Evolutionary conservation across 2,888 invertebrate species (phyloP).

Genomic region (Antitype chi): DNA sequence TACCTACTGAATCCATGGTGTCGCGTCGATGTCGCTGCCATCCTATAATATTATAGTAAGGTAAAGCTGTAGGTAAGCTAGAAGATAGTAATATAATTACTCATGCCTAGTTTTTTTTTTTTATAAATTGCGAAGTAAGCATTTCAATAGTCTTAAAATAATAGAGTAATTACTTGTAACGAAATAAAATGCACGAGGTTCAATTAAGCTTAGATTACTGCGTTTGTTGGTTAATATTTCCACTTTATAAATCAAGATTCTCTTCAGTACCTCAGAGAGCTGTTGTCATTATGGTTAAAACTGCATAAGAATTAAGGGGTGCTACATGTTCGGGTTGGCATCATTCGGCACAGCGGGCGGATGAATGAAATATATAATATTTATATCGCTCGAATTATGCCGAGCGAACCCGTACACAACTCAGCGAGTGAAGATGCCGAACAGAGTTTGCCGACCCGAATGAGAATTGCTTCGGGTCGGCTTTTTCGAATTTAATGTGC

Average conservation of each 20-base stretch:
- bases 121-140: background rate
- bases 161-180: background rate
- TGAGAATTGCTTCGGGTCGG: background rate
- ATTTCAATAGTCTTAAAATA: background rate
- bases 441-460: background rate
- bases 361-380: background rate
- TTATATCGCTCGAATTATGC: background rate
- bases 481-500: background rate
- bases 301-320: background rate
- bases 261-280: background rate
- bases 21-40: too few relatives aligned
- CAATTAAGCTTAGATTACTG: background rate
- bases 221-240: background rate
- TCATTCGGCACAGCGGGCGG: background rate
- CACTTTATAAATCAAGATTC: background rate
- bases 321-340: background rate
- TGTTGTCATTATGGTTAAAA: background rate
- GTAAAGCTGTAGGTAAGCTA: conserved; percentile 6
- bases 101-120: background rate
- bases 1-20: too few relatives aligned
- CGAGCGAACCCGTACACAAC: background rate
- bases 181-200: background rate
- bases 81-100: too few relatives aligned
- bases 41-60: background rate
- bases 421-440: background rate